Evolutionary conservation across 2,113 vertebrate genomes (phyloP).

Genomic region (Microtus ochrogaster): DNA sequence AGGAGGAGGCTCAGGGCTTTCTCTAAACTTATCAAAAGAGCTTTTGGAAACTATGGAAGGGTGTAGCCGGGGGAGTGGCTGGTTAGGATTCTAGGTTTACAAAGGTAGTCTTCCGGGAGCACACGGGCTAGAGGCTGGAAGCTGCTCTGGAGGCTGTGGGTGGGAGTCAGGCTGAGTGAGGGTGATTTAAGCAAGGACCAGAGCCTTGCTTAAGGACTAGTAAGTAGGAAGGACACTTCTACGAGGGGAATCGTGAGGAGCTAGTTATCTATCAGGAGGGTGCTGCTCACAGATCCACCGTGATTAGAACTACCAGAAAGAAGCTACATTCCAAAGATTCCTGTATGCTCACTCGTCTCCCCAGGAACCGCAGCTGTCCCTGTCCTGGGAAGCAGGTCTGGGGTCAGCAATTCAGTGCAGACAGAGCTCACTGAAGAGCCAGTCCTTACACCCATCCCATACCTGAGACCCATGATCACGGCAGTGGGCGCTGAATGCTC

Average conservation of each 20-base stretch:
- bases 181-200: not conserved
- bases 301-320: not conserved
- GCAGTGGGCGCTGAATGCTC: not conserved
- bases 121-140: not conserved
- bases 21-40: not conserved
- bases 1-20: not conserved
- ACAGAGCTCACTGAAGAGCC: not conserved
- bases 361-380: not conserved
- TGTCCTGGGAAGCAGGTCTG: not conserved
- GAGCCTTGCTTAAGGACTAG: too few relatives aligned
- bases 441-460: not conserved
- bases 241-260: not conserved
- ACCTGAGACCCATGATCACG: not conserved
- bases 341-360: not conserved
- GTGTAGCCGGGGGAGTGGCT: not conserved
- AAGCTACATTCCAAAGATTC: not conserved
- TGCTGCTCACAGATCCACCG: not conserved
- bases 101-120: not conserved
- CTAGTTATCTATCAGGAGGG: not conserved
- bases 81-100: slow-evolving; percentile 16
- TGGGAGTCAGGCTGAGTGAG: not conserved
- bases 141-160: not conserved
- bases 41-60: not conserved
- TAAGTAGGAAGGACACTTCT: not conserved
- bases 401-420: not conserved